Percentiles rank a stretch among this genome's conserved stretches.
These are phyloP conservation scores for Acanthosepion pharaonis DNA, from an alignment of 2,888 invertebrate species.

Conservation along the genomic window DNA sequence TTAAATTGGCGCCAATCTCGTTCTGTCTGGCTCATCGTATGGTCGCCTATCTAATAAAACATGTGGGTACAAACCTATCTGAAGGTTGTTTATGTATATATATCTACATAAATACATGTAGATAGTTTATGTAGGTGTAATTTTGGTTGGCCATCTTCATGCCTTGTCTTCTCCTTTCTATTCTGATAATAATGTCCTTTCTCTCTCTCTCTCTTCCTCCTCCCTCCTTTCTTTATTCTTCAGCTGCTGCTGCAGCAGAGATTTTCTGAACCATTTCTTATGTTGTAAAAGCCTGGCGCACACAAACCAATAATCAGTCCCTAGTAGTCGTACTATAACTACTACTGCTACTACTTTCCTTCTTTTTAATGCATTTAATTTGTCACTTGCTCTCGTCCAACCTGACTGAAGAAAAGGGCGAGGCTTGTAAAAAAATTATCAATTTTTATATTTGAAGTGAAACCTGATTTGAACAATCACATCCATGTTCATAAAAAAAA, in stretches of 20 bases:
- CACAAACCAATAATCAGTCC: too few species aligned
- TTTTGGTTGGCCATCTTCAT: conserved; percentile 2
- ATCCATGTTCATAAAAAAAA: too few species aligned
- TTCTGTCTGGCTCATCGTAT: background rate
- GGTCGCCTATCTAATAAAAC: background rate
- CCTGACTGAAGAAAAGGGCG: too few species aligned
- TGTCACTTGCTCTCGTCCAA: too few species aligned
- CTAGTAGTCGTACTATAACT: too few species aligned
- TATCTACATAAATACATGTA: background rate
- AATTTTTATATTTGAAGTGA: too few species aligned
- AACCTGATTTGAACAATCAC: too few species aligned
- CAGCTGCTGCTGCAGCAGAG: background rate
- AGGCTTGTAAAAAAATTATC: too few species aligned
- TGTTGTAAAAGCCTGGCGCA: too few species aligned
- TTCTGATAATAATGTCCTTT: background rate
- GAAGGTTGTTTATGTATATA: background rate
- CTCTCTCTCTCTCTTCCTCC: background rate
- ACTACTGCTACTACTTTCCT: too few species aligned
- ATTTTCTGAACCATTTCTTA: background rate
- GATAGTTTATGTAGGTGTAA: background rate
- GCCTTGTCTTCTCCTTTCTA: background rate
- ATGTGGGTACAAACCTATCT: background rate
- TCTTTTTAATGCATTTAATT: too few species aligned
- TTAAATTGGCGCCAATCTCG: background rate
- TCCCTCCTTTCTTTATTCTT: background rate